Evolutionary conservation across 2,797 vertebrate species (phyloP).

Genomic region (Anomalospiza imberbis): DNA sequence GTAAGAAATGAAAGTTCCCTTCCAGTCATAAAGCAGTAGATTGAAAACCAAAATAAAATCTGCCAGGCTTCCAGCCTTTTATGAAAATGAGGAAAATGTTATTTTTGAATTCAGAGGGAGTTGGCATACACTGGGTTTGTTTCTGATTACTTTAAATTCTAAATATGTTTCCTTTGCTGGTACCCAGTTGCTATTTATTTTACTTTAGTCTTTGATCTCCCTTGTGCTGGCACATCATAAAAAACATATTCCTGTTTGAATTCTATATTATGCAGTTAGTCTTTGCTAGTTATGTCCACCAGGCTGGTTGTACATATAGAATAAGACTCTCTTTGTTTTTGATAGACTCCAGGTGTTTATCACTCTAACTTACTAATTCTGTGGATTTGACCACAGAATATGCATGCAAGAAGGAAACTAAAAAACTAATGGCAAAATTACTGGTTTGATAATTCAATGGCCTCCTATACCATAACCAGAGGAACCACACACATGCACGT

Average conservation of each 20-base stretch:
- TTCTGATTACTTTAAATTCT: conserved; percentile 80
- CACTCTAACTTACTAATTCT: conserved; percentile 76
- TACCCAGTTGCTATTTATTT: conserved; percentile 84
- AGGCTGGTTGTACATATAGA: conserved; percentile 65
- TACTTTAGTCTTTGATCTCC: conserved; percentile 80
- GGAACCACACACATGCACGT: background rate
- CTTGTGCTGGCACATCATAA: conserved; percentile 83
- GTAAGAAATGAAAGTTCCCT: conserved; percentile 1
- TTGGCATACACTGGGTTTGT: conserved; percentile 73
- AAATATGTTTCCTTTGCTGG: conserved; percentile 77
- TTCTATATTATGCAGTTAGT: conserved; percentile 78
- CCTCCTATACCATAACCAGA: conserved; percentile 36
- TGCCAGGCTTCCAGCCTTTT: conserved; percentile 59
- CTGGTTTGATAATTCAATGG: conserved; percentile 67
- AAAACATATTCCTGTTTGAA: conserved; percentile 79
- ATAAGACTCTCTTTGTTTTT: conserved; percentile 84
- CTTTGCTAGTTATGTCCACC: conserved; percentile 72
- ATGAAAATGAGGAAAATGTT: conserved; percentile 66
- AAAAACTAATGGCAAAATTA: conserved; percentile 69
- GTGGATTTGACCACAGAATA: conserved; percentile 74
- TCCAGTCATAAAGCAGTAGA: background rate
- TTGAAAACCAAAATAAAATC: conserved; percentile 32
- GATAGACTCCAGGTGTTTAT: conserved; percentile 85
- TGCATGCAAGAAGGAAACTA: conserved; percentile 63
- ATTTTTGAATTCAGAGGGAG: conserved; percentile 61